Percentiles rank a stretch among this genome's conserved stretches.
Evolutionary conservation across 2,797 vertebrate species (phyloP).

Genomic region (Lacerta bilineata): DNA sequence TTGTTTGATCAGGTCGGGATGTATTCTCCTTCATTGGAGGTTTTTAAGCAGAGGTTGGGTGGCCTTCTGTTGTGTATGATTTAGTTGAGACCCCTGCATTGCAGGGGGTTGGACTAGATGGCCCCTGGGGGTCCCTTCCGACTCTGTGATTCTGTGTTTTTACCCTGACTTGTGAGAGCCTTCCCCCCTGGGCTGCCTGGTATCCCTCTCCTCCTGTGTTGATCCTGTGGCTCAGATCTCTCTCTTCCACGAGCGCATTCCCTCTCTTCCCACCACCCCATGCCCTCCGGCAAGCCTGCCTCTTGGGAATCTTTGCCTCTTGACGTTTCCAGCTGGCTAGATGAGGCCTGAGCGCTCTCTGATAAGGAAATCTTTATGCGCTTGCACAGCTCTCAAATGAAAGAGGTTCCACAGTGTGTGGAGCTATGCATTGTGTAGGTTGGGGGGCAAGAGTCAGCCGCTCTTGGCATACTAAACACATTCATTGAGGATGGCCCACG

Average conservation of each 20-base stretch:
- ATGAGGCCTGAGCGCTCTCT: background rate
- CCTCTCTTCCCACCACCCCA: no score
- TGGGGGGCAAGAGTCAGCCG: background rate
- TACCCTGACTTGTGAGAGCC: no score
- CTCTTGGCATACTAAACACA: background rate
- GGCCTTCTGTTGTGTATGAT: no score
- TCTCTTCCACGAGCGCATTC: background rate
- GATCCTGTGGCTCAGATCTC: background rate
- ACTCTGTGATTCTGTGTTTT: no score
- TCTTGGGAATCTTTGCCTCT: background rate
- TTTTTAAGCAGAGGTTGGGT: no score
- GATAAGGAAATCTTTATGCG: background rate
- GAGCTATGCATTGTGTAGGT: background rate
- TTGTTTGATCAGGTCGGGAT: background rate
- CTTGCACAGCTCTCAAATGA: background rate
- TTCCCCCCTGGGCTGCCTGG: no score
- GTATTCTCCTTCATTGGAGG: no score
- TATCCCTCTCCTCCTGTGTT: background rate
- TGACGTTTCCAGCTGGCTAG: background rate
- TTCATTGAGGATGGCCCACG: background rate
- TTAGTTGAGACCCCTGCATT: no score
- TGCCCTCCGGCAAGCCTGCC: background rate
- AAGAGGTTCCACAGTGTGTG: background rate
- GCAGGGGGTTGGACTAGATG: no score
- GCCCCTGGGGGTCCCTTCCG: no score